Conservation (phyloP, 2,888 invertebrate species). For the Cataglyphis rosenhaueri region DNA sequence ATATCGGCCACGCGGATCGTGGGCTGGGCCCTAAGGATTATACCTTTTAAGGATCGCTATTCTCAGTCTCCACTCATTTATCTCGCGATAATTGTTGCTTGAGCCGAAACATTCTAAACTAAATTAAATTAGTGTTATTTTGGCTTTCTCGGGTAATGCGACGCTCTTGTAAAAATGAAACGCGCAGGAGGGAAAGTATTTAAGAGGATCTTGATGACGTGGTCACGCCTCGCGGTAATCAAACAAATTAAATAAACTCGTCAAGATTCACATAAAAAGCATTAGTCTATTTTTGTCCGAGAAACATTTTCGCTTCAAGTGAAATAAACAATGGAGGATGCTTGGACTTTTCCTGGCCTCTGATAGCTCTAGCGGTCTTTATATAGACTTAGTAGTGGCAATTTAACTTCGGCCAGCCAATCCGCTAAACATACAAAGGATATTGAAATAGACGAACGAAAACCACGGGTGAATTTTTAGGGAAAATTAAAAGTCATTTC, state of each 20-base stretch:
- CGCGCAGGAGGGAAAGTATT: background rate
- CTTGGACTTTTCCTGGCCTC: background rate
- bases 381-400: slow-evolving; percentile 15
- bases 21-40: background rate
- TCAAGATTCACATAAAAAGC: background rate
- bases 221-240: background rate
- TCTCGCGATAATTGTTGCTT: slow-evolving; percentile 7
- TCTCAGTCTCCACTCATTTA: background rate
- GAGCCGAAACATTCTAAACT: background rate
- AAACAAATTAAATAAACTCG: background rate
- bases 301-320: slow-evolving; percentile 6
- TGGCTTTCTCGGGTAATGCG: background rate
- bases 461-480: background rate
- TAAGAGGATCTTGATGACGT: background rate
- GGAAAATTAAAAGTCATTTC: background rate
- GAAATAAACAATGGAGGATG: background rate
- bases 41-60: background rate
- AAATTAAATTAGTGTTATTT: background rate
- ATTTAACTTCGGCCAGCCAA: slow-evolving; percentile 22
- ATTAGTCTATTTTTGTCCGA: background rate
- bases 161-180: background rate
- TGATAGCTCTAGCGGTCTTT: background rate
- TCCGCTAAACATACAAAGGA: slow-evolving; percentile 5
- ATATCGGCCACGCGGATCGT: background rate
- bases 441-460: slow-evolving; percentile 7